Base-by-base conservation (phyloP, 2,797 vertebrate genomes). In the Poeciliopsis presidionis region DNA sequence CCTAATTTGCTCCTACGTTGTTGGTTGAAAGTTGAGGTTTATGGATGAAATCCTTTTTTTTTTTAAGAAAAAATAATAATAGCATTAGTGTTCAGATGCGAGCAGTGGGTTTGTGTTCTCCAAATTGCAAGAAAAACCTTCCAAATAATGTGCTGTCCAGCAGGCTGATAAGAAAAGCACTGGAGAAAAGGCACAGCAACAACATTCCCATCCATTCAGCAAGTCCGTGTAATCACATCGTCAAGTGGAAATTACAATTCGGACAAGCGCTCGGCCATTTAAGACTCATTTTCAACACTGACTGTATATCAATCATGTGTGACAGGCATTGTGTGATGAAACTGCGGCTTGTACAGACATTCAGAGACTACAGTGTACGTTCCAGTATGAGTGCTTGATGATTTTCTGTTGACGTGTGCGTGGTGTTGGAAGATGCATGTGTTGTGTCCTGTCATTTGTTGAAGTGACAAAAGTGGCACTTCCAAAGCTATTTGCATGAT, bases 221-320 rank as follows among this genome's bases (percentile, higher is more conserved):
- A 88, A 91, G 85, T 80, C 84, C 82, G 83, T 78, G 90, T 87
- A 95, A 92, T 95, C 91, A 94, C 93, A 90, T 90, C 87, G 89
- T 90, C 82, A 92, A 93, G 93, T 94, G 90, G 86, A 95, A 95
- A 96, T 95, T 90, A 92, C 80, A 93, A 77, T 83, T 92, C 84
- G 81, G 84, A 90, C 83, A 88, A 90, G 87, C 90, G 80, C 86
- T 85, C 65, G 81, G 86, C 82, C 87, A 85, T 92, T 93, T 93
- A 91, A 90, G 85, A 91, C 91, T 93, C 89, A 88, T 86, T 92
- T 91, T 92, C 90, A 79, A 88, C 75, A 67, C 88, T 94, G 94
- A 95, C 93, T 95, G 91, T 91, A 84, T 87, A 90, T 87, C 88
- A 88, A 90, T 92, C 88, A 86, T 93, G 81, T 89, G 80, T 72